Evolutionary conservation across 1,140 invertebrate genomes (phyloP).

Genomic region (Piezodorus guildinii): DNA sequence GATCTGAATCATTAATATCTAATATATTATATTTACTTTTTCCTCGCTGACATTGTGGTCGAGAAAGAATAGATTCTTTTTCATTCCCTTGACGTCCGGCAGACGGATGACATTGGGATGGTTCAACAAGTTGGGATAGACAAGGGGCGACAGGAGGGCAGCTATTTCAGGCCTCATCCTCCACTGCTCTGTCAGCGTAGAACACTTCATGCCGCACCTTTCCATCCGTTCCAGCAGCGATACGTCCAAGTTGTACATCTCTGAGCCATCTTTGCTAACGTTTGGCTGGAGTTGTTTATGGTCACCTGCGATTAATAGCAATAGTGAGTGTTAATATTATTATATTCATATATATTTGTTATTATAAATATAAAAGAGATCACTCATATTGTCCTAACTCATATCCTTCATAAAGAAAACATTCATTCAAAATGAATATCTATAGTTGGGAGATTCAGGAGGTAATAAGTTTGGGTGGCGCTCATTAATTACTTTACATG

Average conservation of each 20-base stretch:
- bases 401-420: too few species aligned
- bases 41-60: conserved; percentile 35
- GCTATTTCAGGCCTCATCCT: conserved; percentile 53
- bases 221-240: conserved; percentile 43
- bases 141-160: conserved; percentile 42
- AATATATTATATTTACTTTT: conserved; percentile 26
- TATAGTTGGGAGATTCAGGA: too few species aligned
- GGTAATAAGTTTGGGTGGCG: too few species aligned
- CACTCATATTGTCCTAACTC: too few species aligned
- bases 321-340: too few species aligned
- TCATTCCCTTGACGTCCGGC: neutral
- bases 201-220: conserved; percentile 43
- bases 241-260: conserved; percentile 45
- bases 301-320: conserved; percentile 44
- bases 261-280: conserved; percentile 43
- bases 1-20: too few species aligned
- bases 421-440: too few species aligned
- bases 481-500: too few species aligned
- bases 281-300: conserved; percentile 61
- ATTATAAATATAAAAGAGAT: too few species aligned
- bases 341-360: too few species aligned
- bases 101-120: conserved; percentile 27
- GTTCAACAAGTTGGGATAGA: conserved; percentile 45
- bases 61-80: neutral
- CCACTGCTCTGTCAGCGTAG: conserved; percentile 44